Base-by-base conservation (phyloP, 1,140 invertebrate species). In the Mercenaria mercenaria region DNA sequence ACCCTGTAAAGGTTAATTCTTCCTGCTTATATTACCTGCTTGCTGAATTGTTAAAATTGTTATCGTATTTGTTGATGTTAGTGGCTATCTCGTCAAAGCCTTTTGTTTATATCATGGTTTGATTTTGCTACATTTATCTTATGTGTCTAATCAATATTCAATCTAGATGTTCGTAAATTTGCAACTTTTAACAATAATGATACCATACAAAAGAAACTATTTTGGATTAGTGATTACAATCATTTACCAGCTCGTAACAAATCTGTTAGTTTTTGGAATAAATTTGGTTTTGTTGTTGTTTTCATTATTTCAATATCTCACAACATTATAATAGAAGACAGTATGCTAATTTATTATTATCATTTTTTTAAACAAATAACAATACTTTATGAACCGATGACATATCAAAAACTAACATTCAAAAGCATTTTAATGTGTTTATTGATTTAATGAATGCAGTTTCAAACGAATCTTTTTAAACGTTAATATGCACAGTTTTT, bases 161-260 rank as follows among this genome's bases (percentile, higher is more conserved):
- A 79, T 87, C 85, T 76, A 59, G 69, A 64, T 87, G 72, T 87
- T 87, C 85, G 56, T 87, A 87, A 77, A 59, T 77, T 87, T 87
- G 69, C 85, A 87, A 59, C 50, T 87, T 74, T 77, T 79, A 85
- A 85, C 82, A 85, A 85, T 85, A 47, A 64, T 59, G 15, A 11
- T 72, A 47, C 26, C 29, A 47, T n/a, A 85, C 82, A 74, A 85
- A 85, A 85, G 82, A 85, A 74, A 85, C 74, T 79, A 79, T 79
- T 79, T 56, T 10, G 29, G 26, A 64, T 4, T 34, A 47, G 3
- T 64, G 59, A 64, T 64, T 3, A 6, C 29, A 37, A 39, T 47
- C 41, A 6, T 74, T 74, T 74, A 39, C 37, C 1, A 6, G 69
- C 8, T 29, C 29, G 69, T 41, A 39, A 74, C 37, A 74, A 32